phyloP scores from a whole-genome alignment of 2,113 vertebrate genomes.

The Pomatorhinus ruficollis region DNA sequence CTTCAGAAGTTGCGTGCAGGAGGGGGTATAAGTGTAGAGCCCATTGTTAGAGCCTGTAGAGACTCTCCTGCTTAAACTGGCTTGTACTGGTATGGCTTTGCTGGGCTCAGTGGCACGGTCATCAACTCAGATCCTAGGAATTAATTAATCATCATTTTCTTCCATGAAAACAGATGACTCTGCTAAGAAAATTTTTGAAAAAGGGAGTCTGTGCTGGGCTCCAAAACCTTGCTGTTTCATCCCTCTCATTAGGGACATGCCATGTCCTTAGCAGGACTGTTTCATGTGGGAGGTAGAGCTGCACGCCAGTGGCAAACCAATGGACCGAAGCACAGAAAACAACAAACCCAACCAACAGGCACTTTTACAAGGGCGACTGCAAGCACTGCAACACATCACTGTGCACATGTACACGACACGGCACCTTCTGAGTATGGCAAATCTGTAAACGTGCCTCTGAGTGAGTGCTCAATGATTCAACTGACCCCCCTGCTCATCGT shows the following conservation, averaged over 20 bases:
- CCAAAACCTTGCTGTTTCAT: background rate
- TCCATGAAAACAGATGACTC: background rate
- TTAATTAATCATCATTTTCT: background rate
- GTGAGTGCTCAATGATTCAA: background rate
- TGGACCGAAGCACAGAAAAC: background rate
- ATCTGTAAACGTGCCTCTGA: background rate
- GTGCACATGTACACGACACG: fast-evolving
- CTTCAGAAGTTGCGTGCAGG: background rate
- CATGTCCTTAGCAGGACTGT: background rate
- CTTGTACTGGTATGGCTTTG: background rate
- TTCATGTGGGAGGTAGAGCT: background rate
- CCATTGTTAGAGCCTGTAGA: background rate
- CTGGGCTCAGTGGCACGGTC: background rate
- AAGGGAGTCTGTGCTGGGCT: background rate
- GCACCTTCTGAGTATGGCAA: background rate
- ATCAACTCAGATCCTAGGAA: background rate
- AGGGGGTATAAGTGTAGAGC: background rate
- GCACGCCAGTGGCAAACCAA: background rate
- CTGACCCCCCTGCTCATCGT: no score
- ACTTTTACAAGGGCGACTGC: background rate
- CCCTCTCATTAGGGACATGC: background rate
- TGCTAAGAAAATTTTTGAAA: background rate
- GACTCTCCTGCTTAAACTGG: background rate
- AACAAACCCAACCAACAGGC: background rate
- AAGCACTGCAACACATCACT: background rate